Evolutionary conservation across 2,888 invertebrate genomes (phyloP), one percentile per base, ranked within the genome.

Genomic region (Eurytoma adleriae): DNA sequence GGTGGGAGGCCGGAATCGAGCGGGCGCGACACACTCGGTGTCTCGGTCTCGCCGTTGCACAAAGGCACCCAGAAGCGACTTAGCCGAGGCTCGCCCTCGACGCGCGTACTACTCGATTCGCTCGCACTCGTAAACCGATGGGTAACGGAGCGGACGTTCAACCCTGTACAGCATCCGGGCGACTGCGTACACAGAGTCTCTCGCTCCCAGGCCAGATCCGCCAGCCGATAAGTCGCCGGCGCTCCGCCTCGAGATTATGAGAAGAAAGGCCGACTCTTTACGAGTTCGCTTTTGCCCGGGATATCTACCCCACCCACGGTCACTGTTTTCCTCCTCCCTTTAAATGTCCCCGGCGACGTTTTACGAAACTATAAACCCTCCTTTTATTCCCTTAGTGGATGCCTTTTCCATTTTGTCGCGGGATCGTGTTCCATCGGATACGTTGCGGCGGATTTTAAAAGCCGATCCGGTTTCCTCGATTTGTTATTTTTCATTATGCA

Each of bases 291-390:
- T 78, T 73, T 68, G 61, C 54, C 50, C 20, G 50, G 56, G 73
- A 73, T 73, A 67, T 71, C 20, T 52, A 14, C 12, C 69, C 24
- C 48, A 2, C 64, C 20, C 10, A 12, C 50, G 12, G 62, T 40
- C 27, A 7, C 67, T 48, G 20, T 30, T 73, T 13, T 56, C 24
- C 4, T 48, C 64, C 48, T 18, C 30, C 73, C 56, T 68, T 56
- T 68, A 40, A 78, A 78, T 66, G 72, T 56, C 40, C 67, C 62
- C 68, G 68, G 24, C 48, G 40, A 30, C 78, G 73, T 52, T 78
- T 78, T 73, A 62, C 68, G 68, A 73, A 78, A 78, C 78, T 68
- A 78, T 72, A 78, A 78, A 78, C 59, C 61, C 30, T 3, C 0
- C 64, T 68, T 52, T 70, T 64, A 70, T 77, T 56, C 24, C 64